Evolutionary conservation across 2,113 vertebrate species (phyloP), one percentile per base, ranked within the genome.

Genomic region (Syngnathus floridae): DNA sequence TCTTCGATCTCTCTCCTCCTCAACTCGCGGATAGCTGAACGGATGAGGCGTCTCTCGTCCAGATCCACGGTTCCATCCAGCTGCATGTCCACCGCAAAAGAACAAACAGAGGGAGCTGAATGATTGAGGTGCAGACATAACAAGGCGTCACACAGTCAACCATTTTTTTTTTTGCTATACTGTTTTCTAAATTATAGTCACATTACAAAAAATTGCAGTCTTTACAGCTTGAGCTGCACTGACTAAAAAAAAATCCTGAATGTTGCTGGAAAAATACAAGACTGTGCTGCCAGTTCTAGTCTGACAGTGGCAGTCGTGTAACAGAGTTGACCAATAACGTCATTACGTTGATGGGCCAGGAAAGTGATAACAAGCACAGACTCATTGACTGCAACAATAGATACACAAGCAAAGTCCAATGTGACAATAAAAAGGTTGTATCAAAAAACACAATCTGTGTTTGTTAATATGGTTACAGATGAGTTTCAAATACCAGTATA

Each of bases 1-100:
- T 88, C 88, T 77, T 95, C 92, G 14, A 98, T 89, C 89, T 99
- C 95, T 70, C 94, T 90, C 43, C 91, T 90, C 81, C 93, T 93
- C 67, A 98, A 73, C 45, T 99, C 96, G 67, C 95, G 89, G 69
- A 99, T 94, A 37, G 96, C 95, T 0, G 93, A 92, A 48, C 94
- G 94, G 83, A 99, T 99, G 74, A 89, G 86, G 26, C 94, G 92
- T 21, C 96, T 91, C 88, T 99, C 95, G 0, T 93, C 91, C 79
- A 98, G 88, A 80, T 99, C 95, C 62, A 90, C 65, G 0, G 96
- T 96, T 64, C 91, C 90, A 64, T 98, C 95, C 73, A 99, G 86
- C 95, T 97, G 78, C 61, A 40, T 5, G 22, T 12, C 14, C 3
- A 40, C 64, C 19, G 58, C 4, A 60, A 14, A 70, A 69, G 64